Evolutionary conservation across 2,888 invertebrate species (phyloP), one percentile per base, ranked within the genome.

Genomic region (Oscheius sp.): DNA sequence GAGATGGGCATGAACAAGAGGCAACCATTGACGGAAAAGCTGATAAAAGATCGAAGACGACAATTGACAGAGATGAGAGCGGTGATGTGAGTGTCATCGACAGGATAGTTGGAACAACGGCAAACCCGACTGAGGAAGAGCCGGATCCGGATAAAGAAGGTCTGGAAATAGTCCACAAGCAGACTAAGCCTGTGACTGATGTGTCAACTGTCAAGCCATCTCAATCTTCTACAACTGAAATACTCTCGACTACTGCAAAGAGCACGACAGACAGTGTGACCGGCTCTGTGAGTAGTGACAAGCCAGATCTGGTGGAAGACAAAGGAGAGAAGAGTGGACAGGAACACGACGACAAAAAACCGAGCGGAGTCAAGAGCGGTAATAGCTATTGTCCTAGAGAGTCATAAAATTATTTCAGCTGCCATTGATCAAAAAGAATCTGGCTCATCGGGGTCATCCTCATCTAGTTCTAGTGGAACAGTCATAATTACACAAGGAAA

Each of bases 141-240:
- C 35, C 29, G 3, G 29, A 53, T n/a, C 23, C 69, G 25, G 69
- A 53, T 13, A 55, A 69, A 55, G 61, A 49, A 18, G 77, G 77
- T 5, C 71, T 80, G 5, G 79, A 80, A 35, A 77, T 80, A 35
- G 71, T 72, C 6, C 52, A 27, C 35, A 23, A n/a, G 9, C 35
- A 23, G 21, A 72, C 43, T 2, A 53, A 53, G n/a, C 43, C 64
- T 21, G 18, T 52, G 12, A 41, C 72, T 1, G 53, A 41, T n/a
- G 45, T 41, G 21, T 6, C 61, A 5, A 61, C 61, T 2, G 7
- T 12, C n/a, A 61, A 45, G 52, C 41, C 69, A n/a, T 16, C n/a
- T 2, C 16, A 12, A 9, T 25, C 53, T 27, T 18, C 58, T 13
- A 18, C 45, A 3, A 56, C 55, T 29, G 55, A 18, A 12, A 56